Conservation (phyloP, 1,140 invertebrate species). For the Neodiprion lecontei region DNA sequence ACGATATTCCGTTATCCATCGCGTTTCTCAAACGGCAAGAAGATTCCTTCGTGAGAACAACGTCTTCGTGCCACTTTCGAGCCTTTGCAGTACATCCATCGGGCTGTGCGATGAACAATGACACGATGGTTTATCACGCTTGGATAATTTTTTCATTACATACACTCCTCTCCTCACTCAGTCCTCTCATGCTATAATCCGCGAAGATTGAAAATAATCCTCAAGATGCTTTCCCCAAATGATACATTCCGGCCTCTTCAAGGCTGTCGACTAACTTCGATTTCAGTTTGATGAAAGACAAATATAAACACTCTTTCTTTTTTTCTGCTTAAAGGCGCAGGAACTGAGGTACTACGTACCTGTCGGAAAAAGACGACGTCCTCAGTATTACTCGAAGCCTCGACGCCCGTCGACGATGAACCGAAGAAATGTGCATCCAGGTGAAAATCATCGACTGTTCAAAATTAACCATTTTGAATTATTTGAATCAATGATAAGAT, state of each 20-base stretch:
- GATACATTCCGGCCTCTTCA: too few relatives aligned
- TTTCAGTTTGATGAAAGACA: too few relatives aligned
- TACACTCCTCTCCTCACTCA: too few relatives aligned
- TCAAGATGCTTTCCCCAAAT: too few relatives aligned
- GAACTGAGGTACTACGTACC: constrained; percentile 47
- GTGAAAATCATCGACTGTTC: constrained; percentile 26
- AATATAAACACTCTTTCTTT: too few relatives aligned
- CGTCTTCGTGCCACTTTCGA: neutral
- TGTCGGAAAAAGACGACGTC: constrained; percentile 37
- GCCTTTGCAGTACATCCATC: neutral
- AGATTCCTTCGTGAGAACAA: neutral
- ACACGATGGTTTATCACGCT: neutral
- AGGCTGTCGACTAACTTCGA: too few relatives aligned
- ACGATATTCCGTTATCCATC: neutral
- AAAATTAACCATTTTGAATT: neutral
- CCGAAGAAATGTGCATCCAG: constrained; percentile 51
- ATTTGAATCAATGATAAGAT: too few relatives aligned
- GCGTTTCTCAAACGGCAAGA: neutral
- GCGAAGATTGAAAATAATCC: too few relatives aligned
- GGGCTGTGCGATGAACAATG: neutral
- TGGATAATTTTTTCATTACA: neutral
- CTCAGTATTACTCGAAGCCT: constrained; percentile 34
- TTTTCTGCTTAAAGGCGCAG: constrained; percentile 47
- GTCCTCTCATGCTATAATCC: too few relatives aligned
- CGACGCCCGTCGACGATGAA: constrained; percentile 38